Conservation (phyloP, 2,797 vertebrate species). For the Scarus forsteni region DNA sequence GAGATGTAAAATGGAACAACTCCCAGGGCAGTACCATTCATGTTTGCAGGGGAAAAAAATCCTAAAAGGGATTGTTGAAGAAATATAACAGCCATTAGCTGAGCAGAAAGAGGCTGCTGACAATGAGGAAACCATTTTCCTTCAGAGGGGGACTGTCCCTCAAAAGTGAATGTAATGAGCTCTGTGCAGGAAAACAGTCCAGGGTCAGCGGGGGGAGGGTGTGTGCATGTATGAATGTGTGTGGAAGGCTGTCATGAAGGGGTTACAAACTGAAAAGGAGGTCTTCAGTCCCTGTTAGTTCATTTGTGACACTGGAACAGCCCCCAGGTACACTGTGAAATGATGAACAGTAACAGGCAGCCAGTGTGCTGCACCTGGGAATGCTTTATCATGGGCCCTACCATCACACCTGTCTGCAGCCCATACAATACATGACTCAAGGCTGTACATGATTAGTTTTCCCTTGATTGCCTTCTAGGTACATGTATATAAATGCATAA, state of each 20-base stretch:
- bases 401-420: background rate
- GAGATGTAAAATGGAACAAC: slow-evolving; percentile 73
- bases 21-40: slow-evolving; percentile 63
- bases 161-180: slow-evolving; percentile 29
- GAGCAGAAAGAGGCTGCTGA: slow-evolving; percentile 37
- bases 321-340: slow-evolving; percentile 22
- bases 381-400: slow-evolving; percentile 7
- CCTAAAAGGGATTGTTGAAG: slow-evolving; percentile 60
- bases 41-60: slow-evolving; percentile 60
- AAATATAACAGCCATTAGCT: slow-evolving; percentile 72
- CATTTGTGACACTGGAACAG: slow-evolving; percentile 35
- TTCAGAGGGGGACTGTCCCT: slow-evolving; percentile 21
- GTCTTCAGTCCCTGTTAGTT: slow-evolving; percentile 23
- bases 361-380: slow-evolving; percentile 11
- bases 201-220: background rate
- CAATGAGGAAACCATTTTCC: slow-evolving; percentile 54
- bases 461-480: background rate
- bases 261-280: slow-evolving; percentile 27
- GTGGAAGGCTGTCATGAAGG: slow-evolving; percentile 1
- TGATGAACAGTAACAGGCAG: slow-evolving; percentile 23
- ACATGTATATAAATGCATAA: background rate
- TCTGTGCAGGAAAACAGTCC: slow-evolving; percentile 18
- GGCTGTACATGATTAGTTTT: background rate
- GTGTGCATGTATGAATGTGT: background rate
- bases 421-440: background rate